Evolutionary conservation across 2,888 invertebrate genomes (phyloP).

Genomic region (Ecliptopera silaceata): DNA sequence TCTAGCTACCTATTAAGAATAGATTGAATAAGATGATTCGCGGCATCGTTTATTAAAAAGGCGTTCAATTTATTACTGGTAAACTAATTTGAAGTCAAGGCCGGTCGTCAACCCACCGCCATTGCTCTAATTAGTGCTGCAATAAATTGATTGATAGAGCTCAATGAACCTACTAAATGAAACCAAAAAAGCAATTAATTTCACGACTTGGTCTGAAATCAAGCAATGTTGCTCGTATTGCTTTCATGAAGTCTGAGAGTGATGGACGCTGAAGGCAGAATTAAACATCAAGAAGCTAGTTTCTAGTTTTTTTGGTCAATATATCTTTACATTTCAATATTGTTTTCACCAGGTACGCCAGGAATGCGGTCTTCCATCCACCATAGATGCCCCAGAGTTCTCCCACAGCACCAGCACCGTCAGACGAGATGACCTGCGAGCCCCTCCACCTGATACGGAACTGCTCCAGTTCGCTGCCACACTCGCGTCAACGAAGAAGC

Average conservation of each 20-base stretch:
- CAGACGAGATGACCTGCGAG: conserved; percentile 74
- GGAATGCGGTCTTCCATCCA: conserved; percentile 71
- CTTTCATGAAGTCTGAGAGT: no score
- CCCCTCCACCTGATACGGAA: conserved; percentile 85
- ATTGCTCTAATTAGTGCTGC: conserved; percentile 7
- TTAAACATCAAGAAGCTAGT: no score
- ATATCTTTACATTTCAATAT: no score
- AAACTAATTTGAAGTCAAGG: conserved; percentile 12
- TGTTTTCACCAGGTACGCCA: conserved; percentile 60
- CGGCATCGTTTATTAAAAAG: not conserved
- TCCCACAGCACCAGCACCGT: conserved; percentile 42
- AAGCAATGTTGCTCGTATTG: no score
- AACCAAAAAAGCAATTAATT: no score
- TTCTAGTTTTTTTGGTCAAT: no score
- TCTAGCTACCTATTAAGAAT: not conserved
- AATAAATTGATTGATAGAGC: conserved; percentile 12
- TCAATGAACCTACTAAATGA: not conserved
- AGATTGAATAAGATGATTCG: not conserved
- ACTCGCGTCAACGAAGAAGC: conserved; percentile 88
- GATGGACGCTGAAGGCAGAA: no score
- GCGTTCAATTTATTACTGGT: not conserved
- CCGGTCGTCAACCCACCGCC: conserved; percentile 1
- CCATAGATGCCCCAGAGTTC: conserved; percentile 51
- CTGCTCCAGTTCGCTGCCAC: conserved; percentile 85
- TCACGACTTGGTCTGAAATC: no score